phyloP scores from a whole-genome alignment of 2,113 vertebrate species.

The Ailuropoda melanoleuca region DNA sequence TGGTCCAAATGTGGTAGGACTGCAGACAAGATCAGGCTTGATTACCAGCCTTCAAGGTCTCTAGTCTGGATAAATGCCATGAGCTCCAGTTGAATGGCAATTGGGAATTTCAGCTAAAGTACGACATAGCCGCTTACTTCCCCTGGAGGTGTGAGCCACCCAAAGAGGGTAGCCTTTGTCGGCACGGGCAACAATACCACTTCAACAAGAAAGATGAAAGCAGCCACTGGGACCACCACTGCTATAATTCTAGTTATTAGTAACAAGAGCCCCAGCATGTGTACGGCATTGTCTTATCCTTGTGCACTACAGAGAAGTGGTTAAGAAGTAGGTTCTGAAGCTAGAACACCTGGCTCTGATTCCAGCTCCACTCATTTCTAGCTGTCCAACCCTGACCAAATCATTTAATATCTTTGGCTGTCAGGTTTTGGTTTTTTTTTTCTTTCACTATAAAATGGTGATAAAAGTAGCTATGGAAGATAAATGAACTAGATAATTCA shows the following conservation, averaged over 20 bases:
- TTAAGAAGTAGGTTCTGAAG: neutral
- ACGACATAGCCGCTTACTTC: neutral
- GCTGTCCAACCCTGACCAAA: neutral
- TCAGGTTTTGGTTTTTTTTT: neutral
- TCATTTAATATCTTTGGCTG: neutral
- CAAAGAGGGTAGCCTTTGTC: neutral
- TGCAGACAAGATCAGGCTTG: neutral
- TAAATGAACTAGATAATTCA: neutral
- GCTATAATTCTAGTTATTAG: neutral
- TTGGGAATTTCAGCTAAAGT: neutral
- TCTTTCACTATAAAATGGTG: neutral
- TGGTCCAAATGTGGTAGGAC: neutral
- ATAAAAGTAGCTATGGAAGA: neutral
- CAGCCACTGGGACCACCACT: fast-evolving
- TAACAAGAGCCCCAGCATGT: fast-evolving
- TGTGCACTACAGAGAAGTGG: neutral
- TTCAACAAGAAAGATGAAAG: neutral
- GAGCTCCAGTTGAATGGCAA: neutral
- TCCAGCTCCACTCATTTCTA: neutral
- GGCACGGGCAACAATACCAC: fast-evolving
- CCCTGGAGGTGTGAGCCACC: neutral
- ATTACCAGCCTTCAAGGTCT: neutral
- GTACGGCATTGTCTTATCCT: fast-evolving
- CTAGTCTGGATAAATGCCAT: neutral
- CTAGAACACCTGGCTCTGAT: neutral